Evolutionary conservation across 2,888 invertebrate species (phyloP).

Genomic region (Balanococcus diminutus): DNA sequence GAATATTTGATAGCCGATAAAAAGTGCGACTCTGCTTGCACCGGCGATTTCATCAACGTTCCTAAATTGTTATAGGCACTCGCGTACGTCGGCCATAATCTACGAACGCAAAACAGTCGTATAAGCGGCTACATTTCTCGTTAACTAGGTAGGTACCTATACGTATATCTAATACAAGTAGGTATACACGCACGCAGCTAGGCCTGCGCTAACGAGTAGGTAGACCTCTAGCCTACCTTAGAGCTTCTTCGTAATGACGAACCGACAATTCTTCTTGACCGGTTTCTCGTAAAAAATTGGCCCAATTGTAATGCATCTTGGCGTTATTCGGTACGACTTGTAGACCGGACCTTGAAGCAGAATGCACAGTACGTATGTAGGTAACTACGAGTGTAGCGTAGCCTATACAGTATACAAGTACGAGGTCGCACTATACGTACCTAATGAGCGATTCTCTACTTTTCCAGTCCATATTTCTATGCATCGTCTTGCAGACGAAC

Average conservation of each 20-base stretch:
- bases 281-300: slow-evolving; percentile 84
- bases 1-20: slow-evolving; percentile 75
- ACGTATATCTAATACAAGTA: background rate
- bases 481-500: slow-evolving; percentile 71
- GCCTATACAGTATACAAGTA: background rate
- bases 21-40: slow-evolving; percentile 78
- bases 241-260: slow-evolving; percentile 77
- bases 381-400: background rate
- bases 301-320: slow-evolving; percentile 89
- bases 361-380: background rate
- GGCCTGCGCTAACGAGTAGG: background rate
- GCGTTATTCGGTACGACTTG: slow-evolving; percentile 82
- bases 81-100: slow-evolving; percentile 83
- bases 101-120: slow-evolving; percentile 62
- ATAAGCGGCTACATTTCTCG: background rate
- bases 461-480: slow-evolving; percentile 78
- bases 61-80: slow-evolving; percentile 88
- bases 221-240: slow-evolving; percentile 60
- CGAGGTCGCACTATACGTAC: slow-evolving; percentile 64
- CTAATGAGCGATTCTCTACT: slow-evolving; percentile 77
- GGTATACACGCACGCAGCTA: background rate
- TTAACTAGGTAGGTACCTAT: background rate
- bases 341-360: slow-evolving; percentile 73
- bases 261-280: slow-evolving; percentile 76
- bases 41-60: slow-evolving; percentile 71